Percentiles rank a stretch among this genome's conserved stretches.
phyloP scores from a whole-genome alignment of 1,140 invertebrate genomes.

The Pseudobourletiella spinata region DNA sequence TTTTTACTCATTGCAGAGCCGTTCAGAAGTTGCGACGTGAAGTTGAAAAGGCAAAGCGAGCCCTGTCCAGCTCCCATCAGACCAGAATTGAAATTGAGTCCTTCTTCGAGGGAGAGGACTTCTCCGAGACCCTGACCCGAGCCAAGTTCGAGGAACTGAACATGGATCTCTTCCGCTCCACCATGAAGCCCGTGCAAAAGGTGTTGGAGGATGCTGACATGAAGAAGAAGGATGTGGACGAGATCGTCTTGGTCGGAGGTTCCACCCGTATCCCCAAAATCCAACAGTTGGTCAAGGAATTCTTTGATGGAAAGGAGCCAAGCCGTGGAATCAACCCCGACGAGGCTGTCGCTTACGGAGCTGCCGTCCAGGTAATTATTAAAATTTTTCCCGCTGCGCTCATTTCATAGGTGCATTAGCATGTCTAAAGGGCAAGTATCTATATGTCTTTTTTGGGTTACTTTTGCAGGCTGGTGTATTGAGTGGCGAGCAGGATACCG shows the following conservation, averaged over 20 bases:
- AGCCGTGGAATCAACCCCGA: conserved; percentile 94
- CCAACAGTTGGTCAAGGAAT: conserved; percentile 97
- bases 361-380: conserved; percentile 84
- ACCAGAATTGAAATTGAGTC: conserved; percentile 98
- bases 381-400: background rate
- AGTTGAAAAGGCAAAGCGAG: conserved; percentile 96
- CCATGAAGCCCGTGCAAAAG: conserved; percentile 97
- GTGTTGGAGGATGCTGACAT: conserved; percentile 96
- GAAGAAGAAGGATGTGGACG: conserved; percentile 97
- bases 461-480: conserved; percentile 44
- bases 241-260: conserved; percentile 97
- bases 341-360: conserved; percentile 95
- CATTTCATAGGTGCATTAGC: background rate
- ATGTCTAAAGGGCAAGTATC: background rate
- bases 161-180: conserved; percentile 70
- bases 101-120: conserved; percentile 97
- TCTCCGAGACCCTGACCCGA: conserved; percentile 96
- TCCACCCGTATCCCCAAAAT: conserved; percentile 99
- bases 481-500: conserved; percentile 83
- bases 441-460: too few relatives aligned
- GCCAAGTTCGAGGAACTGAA: conserved; percentile 99
- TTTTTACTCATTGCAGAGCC: conserved; percentile 57
- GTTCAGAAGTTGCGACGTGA: conserved; percentile 94
- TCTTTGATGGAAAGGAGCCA: conserved; percentile 96
- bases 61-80: conserved; percentile 88